Conservation (phyloP, 92 coral and sea anemone species). For the Actinostola sp. region DNA sequence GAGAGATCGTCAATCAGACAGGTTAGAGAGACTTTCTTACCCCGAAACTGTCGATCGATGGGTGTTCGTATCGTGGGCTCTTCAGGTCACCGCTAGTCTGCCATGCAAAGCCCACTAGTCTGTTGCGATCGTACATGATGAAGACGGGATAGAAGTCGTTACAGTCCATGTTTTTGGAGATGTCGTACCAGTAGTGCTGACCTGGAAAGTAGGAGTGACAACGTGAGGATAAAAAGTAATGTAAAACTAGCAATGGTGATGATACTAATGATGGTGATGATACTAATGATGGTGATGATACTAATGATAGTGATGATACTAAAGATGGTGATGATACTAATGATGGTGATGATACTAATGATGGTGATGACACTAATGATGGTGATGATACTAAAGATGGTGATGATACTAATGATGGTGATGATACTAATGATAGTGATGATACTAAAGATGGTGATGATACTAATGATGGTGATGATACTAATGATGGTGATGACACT, state of each 20-base stretch:
- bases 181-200: slow-evolving; percentile 91
- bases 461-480: too few relatives aligned
- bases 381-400: too few relatives aligned
- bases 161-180: slow-evolving; percentile 80
- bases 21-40: slow-evolving; percentile 24
- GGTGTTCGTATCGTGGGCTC: slow-evolving; percentile 85
- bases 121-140: slow-evolving; percentile 68
- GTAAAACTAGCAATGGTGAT: neutral
- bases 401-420: too few relatives aligned
- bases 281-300: too few relatives aligned
- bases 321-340: too few relatives aligned
- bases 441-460: too few relatives aligned
- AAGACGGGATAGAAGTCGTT: slow-evolving; percentile 84
- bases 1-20: too few relatives aligned
- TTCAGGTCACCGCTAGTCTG: slow-evolving; percentile 35
- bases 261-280: too few relatives aligned
- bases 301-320: too few relatives aligned
- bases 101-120: slow-evolving; percentile 91
- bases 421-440: too few relatives aligned
- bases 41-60: slow-evolving; percentile 43
- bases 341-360: too few relatives aligned
- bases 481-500: too few relatives aligned
- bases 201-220: slow-evolving; percentile 70
- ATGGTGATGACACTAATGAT: neutral
- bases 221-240: neutral